Evolutionary conservation across 35 echinoderm and acorn worm species (phyloP).

Genomic region (Ophioderma brevispina): DNA sequence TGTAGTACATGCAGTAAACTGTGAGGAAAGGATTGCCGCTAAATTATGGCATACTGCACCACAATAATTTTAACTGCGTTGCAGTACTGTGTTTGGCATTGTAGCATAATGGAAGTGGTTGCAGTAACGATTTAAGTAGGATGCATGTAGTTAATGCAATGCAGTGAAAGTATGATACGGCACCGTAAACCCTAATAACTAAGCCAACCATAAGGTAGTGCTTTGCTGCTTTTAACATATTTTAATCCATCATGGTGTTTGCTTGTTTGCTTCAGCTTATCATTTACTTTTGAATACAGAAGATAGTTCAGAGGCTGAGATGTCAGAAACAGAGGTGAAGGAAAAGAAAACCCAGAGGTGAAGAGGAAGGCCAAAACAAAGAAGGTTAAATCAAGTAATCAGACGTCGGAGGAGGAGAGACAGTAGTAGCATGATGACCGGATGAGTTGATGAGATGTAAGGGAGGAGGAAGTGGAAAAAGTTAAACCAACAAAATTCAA

Average conservation of each 20-base stretch:
- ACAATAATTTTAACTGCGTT: too few species aligned
- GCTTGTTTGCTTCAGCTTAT: constrained; percentile 15
- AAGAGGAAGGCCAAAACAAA: not conserved
- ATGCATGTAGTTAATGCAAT: too few species aligned
- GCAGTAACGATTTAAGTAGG: too few species aligned
- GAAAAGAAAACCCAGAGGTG: not conserved
- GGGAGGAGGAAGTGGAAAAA: not conserved
- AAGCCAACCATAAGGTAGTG: not conserved
- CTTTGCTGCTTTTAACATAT: not conserved
- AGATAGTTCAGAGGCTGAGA: constrained; percentile 2
- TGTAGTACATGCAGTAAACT: too few species aligned
- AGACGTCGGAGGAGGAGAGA: not conserved
- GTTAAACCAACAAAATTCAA: not conserved
- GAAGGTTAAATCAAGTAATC: not conserved
- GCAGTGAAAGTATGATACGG: too few species aligned
- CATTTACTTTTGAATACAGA: constrained; percentile 31
- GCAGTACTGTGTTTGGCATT: too few species aligned
- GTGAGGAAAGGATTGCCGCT: too few species aligned
- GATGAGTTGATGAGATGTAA: not conserved
- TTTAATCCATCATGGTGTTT: too few species aligned
- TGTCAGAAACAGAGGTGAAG: not conserved
- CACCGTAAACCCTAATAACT: too few species aligned
- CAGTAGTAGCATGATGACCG: not conserved
- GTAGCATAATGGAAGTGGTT: too few species aligned
- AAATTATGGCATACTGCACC: too few species aligned